Evolutionary conservation across 35 echinoderm and acorn worm species (phyloP).

Genomic region (Amphiura filiformis): DNA sequence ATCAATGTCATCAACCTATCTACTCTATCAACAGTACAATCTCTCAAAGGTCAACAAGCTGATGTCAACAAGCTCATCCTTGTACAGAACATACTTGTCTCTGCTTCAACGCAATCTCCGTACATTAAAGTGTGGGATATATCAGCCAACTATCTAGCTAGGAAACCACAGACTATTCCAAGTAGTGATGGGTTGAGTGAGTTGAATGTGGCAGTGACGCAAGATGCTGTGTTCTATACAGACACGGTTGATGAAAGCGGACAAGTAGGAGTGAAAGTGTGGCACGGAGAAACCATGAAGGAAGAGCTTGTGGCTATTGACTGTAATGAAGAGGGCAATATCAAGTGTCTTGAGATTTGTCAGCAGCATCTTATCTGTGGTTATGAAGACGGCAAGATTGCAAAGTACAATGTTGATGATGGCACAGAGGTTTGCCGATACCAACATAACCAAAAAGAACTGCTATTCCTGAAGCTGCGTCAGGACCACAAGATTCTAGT

Average conservation of each 20-base stretch:
- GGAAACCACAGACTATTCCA: background rate
- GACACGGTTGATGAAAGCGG: background rate
- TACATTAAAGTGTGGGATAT: slow-evolving; percentile 84
- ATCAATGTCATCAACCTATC: background rate
- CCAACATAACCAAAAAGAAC: background rate
- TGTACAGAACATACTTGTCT: slow-evolving; percentile 39
- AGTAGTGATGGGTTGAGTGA: background rate
- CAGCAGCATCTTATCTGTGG: background rate
- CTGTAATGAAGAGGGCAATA: background rate
- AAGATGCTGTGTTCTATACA: background rate
- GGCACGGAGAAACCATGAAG: background rate
- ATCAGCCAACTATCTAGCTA: slow-evolving; percentile 30
- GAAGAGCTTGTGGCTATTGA: background rate
- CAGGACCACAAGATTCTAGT: background rate
- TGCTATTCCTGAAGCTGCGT: background rate
- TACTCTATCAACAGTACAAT: slow-evolving; percentile 6
- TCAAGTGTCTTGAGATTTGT: background rate
- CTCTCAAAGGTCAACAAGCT: slow-evolving; percentile 69
- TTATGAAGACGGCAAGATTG: background rate
- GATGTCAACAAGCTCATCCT: slow-evolving; percentile 51
- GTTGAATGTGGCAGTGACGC: background rate
- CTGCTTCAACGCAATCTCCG: slow-evolving; percentile 54
- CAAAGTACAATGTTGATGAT: background rate
- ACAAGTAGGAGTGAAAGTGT: background rate
- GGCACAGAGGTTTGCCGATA: background rate